Percentiles rank a stretch among this genome's conserved stretches.
Evolutionary conservation across 2,888 invertebrate species (phyloP).

Genomic region (Drosophila parthenogenetica): DNA sequence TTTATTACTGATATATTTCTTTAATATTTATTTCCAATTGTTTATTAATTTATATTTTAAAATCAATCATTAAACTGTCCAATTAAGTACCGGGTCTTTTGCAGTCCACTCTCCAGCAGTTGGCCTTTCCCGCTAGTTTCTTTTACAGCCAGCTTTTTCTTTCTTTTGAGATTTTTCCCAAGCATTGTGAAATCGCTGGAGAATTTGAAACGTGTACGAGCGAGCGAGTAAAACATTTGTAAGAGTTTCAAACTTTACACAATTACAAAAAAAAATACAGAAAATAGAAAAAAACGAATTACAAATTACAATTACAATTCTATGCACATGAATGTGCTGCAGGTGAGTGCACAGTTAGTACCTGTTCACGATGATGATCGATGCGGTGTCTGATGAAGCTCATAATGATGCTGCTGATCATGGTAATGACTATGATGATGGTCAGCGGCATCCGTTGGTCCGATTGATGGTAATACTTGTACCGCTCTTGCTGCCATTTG

Average conservation of each 20-base stretch:
- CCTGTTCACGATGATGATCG: conserved; percentile 31
- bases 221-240: conserved; percentile 25
- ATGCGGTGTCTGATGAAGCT: background rate
- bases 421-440: conserved; percentile 22
- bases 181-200: conserved; percentile 56
- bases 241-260: conserved; percentile 33
- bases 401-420: conserved; percentile 16
- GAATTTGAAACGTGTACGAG: conserved; percentile 42
- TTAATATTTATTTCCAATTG: no score
- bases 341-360: conserved; percentile 47
- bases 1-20: no score
- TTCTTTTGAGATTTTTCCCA: conserved; percentile 68
- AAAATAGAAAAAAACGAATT: background rate
- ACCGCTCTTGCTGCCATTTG: conserved; percentile 45
- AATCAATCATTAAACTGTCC: background rate
- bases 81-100: no score
- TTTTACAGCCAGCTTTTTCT: conserved; percentile 58
- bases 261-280: conserved; percentile 2
- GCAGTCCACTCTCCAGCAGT: no score
- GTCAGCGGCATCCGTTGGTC: conserved; percentile 50
- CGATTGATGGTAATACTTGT: conserved; percentile 66
- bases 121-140: background rate
- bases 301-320: conserved; percentile 46
- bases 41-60: background rate
- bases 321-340: conserved; percentile 36